A percentile compares a stretch with the other conserved stretches of the same genome.
phyloP scores from a whole-genome alignment of 1,140 invertebrate species.

The Brachionus plicatilis region DNA sequence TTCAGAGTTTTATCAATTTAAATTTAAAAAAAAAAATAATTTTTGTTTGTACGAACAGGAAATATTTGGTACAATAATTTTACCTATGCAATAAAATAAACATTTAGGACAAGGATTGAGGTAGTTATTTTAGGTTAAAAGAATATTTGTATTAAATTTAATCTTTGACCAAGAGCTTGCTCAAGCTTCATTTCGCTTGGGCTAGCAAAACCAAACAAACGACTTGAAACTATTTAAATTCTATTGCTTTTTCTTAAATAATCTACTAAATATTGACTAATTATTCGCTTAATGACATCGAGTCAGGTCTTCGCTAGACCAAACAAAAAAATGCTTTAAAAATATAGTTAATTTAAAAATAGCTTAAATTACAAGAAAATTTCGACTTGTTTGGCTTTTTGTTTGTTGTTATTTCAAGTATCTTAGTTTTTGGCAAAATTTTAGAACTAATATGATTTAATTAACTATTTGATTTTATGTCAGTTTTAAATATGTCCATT shows the following conservation, averaged over 20 bases:
- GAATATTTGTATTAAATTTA: neutral
- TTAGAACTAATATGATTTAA: conserved; percentile 21
- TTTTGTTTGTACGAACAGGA: too few relatives aligned
- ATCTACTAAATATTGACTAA: neutral
- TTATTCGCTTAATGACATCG: neutral
- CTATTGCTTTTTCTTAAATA: neutral
- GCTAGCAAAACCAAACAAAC: neutral
- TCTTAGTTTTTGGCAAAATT: neutral
- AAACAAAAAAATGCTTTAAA: neutral
- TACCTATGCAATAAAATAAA: too few relatives aligned
- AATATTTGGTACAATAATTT: too few relatives aligned
- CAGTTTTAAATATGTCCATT: neutral
- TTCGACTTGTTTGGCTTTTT: neutral
- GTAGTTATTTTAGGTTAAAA: too few relatives aligned
- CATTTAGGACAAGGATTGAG: too few relatives aligned
- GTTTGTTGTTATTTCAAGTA: neutral
- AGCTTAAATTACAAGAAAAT: neutral
- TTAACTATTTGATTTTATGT: conserved; percentile 6
- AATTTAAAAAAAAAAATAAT: too few relatives aligned
- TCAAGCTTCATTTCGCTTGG: neutral
- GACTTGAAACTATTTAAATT: neutral
- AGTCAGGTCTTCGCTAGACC: neutral
- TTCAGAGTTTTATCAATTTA: too few relatives aligned
- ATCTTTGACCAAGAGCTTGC: neutral
- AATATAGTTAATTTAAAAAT: neutral